Conservation (phyloP, 2,113 vertebrate genomes). For the Progne subis region DNA sequence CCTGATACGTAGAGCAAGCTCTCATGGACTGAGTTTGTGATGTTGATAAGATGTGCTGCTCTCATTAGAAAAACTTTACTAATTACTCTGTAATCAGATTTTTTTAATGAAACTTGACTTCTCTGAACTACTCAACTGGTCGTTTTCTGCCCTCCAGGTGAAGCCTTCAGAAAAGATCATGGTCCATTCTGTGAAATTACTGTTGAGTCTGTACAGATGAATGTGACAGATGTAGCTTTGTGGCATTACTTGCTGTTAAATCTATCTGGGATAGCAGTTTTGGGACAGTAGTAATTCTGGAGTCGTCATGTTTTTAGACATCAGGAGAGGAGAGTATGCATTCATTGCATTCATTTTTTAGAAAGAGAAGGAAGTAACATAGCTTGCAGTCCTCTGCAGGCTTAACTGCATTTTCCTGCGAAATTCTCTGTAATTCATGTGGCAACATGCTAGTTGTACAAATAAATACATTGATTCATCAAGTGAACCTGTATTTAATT, state of each 20-base stretch:
- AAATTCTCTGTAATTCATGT: neutral
- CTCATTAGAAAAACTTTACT: neutral
- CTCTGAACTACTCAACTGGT: conserved; percentile 28
- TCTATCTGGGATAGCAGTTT: neutral
- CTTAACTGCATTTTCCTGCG: neutral
- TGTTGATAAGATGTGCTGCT: neutral
- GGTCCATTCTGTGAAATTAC: conserved; percentile 15
- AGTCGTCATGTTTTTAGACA: neutral
- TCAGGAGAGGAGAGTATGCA: neutral
- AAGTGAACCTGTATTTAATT: neutral
- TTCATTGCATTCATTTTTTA: neutral
- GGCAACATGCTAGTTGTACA: neutral
- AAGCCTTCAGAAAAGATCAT: conserved; percentile 31
- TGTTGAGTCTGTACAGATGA: neutral
- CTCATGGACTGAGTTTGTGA: neutral
- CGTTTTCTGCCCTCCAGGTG: conserved; percentile 31
- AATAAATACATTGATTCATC: neutral
- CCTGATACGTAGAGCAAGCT: neutral
- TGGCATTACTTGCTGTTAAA: neutral
- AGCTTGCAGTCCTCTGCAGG: neutral
- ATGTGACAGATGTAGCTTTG: neutral
- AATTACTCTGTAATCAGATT: neutral
- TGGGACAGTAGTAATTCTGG: neutral
- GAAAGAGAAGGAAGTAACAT: neutral
- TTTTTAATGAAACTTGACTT: neutral